Evolutionary conservation across 2,888 invertebrate genomes (phyloP), one percentile per base, ranked within the genome.

Genomic region (Drosophila planitibia): DNA sequence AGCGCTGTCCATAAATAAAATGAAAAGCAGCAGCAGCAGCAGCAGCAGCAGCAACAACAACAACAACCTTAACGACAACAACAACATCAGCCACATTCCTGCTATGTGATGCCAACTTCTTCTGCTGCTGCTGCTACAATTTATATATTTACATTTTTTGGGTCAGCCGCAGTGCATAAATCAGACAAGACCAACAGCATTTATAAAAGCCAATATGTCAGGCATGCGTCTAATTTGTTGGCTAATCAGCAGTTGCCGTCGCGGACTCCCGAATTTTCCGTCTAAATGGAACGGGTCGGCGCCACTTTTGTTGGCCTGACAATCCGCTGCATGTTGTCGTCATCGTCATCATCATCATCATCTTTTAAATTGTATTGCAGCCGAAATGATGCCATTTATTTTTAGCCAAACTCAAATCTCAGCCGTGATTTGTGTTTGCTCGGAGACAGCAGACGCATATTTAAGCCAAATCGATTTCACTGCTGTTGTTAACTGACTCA

Each of bases 201-300:
- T 81, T 72, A 85, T 83, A 73, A 81, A 70, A 78, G 76, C 85
- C 76, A 87, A 86, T 90, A 90, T 89, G 89, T 87, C 88, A 88
- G 83, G 66, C 70, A 74, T 67, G 65, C 81, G 65, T 83, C 90
- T 87, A 90, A 90, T 87, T 87, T 87, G 87, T 87, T 86, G 86
- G 89, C 90, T 90, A 90, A 90, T 89, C 89, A 90, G 83, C 70
- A 62, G 77, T 82, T 78, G 68, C 49, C 54, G 51, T 47, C 69
- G 51, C 68, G 4, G 55, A 52, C 41, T 49, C 54, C 47, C 62
- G 62, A 83, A 68, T 72, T 79, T 63, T 47, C 37, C 49, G 49
- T 74, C 70, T 76, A 84, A 84, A 82, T 82, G 72, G 85, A 82
- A 84, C 85, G 7, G 30, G 16, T 10, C 39, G 86, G 84, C 87